Base-by-base conservation (phyloP, 2,888 invertebrate species). In the Pandemis heparana region DNA sequence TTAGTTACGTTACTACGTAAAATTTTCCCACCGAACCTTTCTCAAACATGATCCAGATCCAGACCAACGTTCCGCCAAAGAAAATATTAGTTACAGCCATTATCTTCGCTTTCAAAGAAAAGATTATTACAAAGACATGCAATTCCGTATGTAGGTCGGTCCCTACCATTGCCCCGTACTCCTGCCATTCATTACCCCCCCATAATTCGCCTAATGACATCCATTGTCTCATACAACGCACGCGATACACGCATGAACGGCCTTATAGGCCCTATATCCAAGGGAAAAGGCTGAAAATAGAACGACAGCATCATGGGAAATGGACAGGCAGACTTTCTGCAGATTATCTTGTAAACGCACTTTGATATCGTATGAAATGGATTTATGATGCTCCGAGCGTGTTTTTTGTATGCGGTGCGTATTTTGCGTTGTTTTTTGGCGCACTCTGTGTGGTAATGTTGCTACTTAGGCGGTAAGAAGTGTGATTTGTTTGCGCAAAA, bases 281-380 rank as follows among this genome's bases (percentile, higher is more conserved):
- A 0, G 65, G 70, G 14, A 38, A 56, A 60, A 38, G 41, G 61
- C 9, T 10, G 41, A 41, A 14, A 61, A 53, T 74, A 7, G 64
- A 14, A 10, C 38, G 59, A n/a, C 32, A 43, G 8, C 38, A 64
- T 38, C 64, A 61, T 70, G 69, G 60, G 74, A 74, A 70, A 18
- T 39, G 14, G 9, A 53, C 10, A 32, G 72, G 6, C 67, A 69
- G 64, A 65, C 69, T 70, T 74, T 70, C 70, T 61, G 60, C 51
- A 53, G 74, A 74, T 70, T 74, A 74, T 74, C 43, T 74, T 70
- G 74, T 74, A 64, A 73, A 73, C 69, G 74, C 70, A 65, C 70
- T 69, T 72, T 56, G 43, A 67, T 72, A 67, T 56, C 8, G 23
- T 56, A 64, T 56, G 70, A 70, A 70, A 70, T 53, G 70, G 70